Conservation (phyloP, 1,140 invertebrate species). For the Luehdorfia chinensis region DNA sequence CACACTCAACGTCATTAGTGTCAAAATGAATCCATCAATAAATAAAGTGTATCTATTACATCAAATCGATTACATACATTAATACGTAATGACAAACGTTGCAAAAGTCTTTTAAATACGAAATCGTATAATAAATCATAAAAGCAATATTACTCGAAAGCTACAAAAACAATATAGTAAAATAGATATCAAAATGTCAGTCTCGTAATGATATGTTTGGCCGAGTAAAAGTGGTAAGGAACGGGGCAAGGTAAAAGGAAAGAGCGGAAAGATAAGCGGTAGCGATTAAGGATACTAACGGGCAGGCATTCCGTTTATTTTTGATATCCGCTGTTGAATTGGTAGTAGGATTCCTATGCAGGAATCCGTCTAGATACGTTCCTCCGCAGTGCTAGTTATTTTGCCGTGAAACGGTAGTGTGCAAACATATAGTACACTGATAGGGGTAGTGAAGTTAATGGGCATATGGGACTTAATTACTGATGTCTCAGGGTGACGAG, state of each 20-base stretch:
- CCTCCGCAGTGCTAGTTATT: too few relatives aligned
- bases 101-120: neutral
- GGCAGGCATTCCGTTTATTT: too few relatives aligned
- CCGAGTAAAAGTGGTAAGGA: constrained; percentile 10
- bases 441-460: too few relatives aligned
- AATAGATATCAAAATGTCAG: constrained; percentile 14
- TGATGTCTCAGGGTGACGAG: too few relatives aligned
- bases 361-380: too few relatives aligned
- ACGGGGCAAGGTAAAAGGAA: neutral
- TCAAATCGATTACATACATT: neutral
- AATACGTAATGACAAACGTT: neutral
- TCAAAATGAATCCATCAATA: too few relatives aligned
- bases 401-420: too few relatives aligned
- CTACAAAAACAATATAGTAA: constrained; percentile 12
- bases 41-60: neutral
- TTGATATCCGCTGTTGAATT: too few relatives aligned
- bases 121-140: neutral
- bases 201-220: constrained; percentile 15
- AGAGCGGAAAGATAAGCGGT: neutral
- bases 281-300: neutral
- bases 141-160: constrained; percentile 12
- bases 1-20: too few relatives aligned
- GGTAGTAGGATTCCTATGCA: too few relatives aligned
- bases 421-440: too few relatives aligned
- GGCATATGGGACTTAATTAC: too few relatives aligned